Evolutionary conservation across 2,888 invertebrate genomes (phyloP), one percentile per base, ranked within the genome.

Genomic region (Mythimna pallens): DNA sequence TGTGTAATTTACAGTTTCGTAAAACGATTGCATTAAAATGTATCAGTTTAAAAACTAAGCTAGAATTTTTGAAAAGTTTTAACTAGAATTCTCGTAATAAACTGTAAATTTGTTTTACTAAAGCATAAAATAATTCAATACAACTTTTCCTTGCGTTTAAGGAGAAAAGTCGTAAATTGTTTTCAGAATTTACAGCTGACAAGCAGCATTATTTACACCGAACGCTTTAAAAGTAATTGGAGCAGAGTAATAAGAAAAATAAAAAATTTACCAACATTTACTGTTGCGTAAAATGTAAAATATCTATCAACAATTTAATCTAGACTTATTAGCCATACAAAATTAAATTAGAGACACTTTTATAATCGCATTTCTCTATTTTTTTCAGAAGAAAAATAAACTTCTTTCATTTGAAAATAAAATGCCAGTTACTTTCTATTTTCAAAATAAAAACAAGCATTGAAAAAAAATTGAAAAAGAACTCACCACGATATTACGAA

Each of bases 401-500:
- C n/a, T 17, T 3, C 25, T 40, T 63, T 22, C 9, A 0, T 0
- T 10, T 9, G 9, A 47, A 20, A 47, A n/a, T 9, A 50, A 22
- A 74, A 71, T 10, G 36, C 6, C 55, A n/a, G 5, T 14, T 50
- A 57, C 30, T 1, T 17, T 6, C 1, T 12, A 36, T 20, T 20
- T 43, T 43, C 1, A 1, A 43, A 10, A 43, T 2, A 58, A 64
- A 57, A 68, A 67, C 0, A 58, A 61, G 25, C 10, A 8, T 1
- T 17, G 43, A n/a, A 50, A 30, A 68, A 63, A 10, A 40, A 66
- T 66, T 30, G 10, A 72, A 65, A 74, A 65, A 20, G 52, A 65
- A 81, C 81, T 81, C 65, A 91, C 91, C 89, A 80, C 82, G 66
- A 59, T 80, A 83, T 82, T 87, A 85, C 83, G 81, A 86, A 86